Base-by-base conservation (phyloP, 2,113 vertebrate species). In the Hydrolagus affinis region DNA sequence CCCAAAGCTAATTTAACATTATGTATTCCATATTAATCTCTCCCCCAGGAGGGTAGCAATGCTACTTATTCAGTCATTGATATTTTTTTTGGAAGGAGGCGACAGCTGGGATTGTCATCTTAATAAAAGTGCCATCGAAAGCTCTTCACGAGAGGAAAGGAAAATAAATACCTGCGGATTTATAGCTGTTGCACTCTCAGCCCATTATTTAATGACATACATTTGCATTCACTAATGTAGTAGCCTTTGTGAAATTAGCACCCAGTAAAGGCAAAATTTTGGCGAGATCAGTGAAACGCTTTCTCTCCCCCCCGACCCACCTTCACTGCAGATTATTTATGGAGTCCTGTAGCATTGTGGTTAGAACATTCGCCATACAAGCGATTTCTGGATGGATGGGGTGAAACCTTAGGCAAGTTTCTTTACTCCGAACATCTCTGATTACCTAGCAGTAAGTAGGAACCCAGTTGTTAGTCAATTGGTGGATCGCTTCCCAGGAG, bases 111-210 rank as follows among this genome's bases (percentile, higher is more conserved):
- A 83, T 10, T 66, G 17, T 68, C 78, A 83, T 83, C 17, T 66
- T 66, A 66, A 66, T 64, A 66, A 80, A 80, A 68, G 78, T 83
- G 25, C 14, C 78, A 83, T 80, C 12, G 17, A 8, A 14, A 62
- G 28, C 21, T 66, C 60, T 32, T 32, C 12, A 30, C 23, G 25
- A 83, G 60, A 68, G 28, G 59, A 23, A 78, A 78, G 23, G 8
- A 62, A 71, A 21, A 21, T 66, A 83, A 83, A 66, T 32, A 66
- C 59, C 76, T 62, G 59, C 9, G n/a, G 64, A 80, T 64, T 80
- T 83, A 83, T 83, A 19, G 60, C 77, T 83, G 25, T 15, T 2
- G 10, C 11, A 83, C 44, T 17, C 4, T 17, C 23, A 83, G 17
- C 15, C 25, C 23, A 59, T 17, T 10, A 68, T 64, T 80, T 80